phyloP scores from a whole-genome alignment of 2,113 vertebrate species.

The Barnardius zonarius region DNA sequence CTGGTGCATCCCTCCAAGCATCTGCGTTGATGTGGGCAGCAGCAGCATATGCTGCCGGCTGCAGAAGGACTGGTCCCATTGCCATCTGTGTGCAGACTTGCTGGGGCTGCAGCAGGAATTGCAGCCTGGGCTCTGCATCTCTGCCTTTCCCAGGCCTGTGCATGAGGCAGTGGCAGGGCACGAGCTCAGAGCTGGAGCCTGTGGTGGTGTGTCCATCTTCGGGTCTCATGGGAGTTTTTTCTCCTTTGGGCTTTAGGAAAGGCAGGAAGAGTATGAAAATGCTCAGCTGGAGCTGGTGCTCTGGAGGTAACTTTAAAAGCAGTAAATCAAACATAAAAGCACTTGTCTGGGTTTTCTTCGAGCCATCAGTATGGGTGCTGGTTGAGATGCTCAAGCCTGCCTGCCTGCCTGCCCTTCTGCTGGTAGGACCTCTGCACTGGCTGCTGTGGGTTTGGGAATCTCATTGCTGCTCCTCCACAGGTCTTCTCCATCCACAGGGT shows the following conservation, averaged over 20 bases:
- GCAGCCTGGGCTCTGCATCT: not conserved
- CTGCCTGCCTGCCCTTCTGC: no score
- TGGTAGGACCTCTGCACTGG: not conserved
- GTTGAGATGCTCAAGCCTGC: not conserved
- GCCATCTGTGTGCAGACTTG: not conserved
- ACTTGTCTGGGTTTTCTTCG: not conserved
- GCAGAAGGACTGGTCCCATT: not conserved
- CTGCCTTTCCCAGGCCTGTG: rapidly evolving
- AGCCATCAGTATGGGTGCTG: not conserved
- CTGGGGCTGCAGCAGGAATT: not conserved
- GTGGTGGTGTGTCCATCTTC: not conserved
- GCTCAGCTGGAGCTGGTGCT: not conserved
- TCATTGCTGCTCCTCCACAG: not conserved
- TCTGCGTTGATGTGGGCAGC: not conserved
- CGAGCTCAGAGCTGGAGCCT: not conserved
- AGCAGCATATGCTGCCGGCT: not conserved
- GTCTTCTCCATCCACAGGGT: not conserved
- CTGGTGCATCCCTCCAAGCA: not conserved
- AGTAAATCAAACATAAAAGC: not conserved
- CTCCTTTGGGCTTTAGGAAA: rapidly evolving
- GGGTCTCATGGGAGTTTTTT: not conserved
- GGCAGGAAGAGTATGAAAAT: not conserved
- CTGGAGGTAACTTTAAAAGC: not conserved
- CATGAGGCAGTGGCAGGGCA: not conserved
- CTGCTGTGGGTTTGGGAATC: not conserved